These are phyloP conservation scores for Quadroppia sp. DNA, from an alignment of 2,888 invertebrate genomes.

Conservation along the genomic window DNA sequence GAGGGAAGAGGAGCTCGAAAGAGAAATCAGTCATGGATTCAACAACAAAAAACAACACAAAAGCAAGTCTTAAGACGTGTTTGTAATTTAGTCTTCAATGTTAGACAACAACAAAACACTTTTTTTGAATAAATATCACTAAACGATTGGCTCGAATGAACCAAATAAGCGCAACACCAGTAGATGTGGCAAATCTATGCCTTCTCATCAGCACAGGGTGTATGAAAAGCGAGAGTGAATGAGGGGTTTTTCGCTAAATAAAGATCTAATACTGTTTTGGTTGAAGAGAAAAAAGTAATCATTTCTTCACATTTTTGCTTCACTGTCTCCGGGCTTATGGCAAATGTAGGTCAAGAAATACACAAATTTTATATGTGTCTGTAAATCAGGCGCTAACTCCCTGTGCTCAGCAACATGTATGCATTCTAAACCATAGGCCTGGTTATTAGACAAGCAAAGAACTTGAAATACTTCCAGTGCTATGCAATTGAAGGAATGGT, in stretches of 20 bases:
- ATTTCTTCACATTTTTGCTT: neutral
- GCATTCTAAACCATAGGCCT: neutral
- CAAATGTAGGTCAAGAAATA: neutral
- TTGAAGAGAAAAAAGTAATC: neutral
- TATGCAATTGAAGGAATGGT: too few species aligned
- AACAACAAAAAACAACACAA: too few species aligned
- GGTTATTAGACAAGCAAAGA: neutral
- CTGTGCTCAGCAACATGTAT: neutral
- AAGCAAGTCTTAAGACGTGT: too few species aligned
- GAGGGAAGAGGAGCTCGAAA: too few species aligned
- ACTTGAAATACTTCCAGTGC: neutral
- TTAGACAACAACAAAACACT: neutral
- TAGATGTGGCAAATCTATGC: neutral
- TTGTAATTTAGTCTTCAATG: neutral
- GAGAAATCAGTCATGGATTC: too few species aligned
- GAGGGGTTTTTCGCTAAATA: neutral
- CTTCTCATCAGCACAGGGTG: too few species aligned
- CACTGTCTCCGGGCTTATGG: neutral
- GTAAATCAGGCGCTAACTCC: neutral
- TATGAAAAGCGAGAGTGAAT: neutral
- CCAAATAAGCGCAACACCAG: neutral
- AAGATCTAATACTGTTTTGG: neutral
- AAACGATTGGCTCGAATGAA: neutral
- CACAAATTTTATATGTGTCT: neutral
- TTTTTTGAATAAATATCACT: neutral